A percentile compares a stretch with the other conserved stretches of the same genome.
Evolutionary conservation across 1,140 invertebrate genomes (phyloP).

Genomic region (Periplaneta americana): DNA sequence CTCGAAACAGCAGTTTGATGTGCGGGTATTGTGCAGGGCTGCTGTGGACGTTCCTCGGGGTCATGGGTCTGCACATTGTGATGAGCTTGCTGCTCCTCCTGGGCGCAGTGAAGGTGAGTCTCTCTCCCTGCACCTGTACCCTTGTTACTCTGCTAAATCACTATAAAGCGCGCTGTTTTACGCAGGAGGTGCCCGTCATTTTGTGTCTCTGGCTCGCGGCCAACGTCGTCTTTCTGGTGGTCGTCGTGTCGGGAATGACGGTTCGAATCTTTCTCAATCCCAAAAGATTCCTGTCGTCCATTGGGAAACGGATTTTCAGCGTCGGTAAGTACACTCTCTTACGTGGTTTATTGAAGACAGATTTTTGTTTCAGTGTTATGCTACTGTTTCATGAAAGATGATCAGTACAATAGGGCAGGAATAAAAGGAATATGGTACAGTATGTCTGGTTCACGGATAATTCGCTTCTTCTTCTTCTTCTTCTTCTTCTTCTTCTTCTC

Average conservation of each 20-base stretch:
- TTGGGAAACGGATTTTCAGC: neutral
- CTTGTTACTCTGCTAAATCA: no score
- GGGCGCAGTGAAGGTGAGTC: neutral
- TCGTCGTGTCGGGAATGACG: neutral
- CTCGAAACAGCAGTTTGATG: no score
- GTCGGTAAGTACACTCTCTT: neutral
- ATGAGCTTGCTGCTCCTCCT: neutral
- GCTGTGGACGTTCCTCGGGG: neutral
- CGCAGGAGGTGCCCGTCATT: neutral
- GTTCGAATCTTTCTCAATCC: neutral
- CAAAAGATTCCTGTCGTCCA: neutral
- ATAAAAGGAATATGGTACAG: no score
- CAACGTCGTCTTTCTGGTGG: neutral
- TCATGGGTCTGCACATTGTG: neutral
- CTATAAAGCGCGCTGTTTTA: no score
- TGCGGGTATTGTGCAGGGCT: no score
- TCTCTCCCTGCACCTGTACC: no score
- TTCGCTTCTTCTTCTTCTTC: no score
- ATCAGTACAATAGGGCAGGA: no score
- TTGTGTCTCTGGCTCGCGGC: neutral
- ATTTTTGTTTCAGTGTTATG: neutral
- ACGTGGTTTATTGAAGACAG: no score
- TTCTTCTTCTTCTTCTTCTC: no score
- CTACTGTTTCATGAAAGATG: no score
- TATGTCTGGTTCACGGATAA: no score